These are phyloP conservation scores for Helicoverpa assulta DNA, from an alignment of 2,888 invertebrate species.

Conservation along the genomic window DNA sequence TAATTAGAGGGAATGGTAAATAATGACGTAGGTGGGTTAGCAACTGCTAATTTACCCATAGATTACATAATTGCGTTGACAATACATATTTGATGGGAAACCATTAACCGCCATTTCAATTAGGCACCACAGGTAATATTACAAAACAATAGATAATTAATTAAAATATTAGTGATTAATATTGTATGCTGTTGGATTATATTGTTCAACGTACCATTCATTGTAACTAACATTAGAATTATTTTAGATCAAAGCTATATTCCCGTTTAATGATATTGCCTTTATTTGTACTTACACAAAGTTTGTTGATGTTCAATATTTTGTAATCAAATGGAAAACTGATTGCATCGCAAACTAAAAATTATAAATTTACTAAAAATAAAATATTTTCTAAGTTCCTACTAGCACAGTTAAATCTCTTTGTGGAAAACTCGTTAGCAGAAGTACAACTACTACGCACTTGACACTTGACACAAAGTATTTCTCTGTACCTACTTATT, in stretches of 20 bases:
- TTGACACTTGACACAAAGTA: neutral
- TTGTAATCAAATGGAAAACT: neutral
- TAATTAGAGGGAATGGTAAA: neutral
- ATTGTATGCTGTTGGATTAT: neutral
- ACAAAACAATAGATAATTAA: slow-evolving; percentile 22
- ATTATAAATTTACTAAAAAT: neutral
- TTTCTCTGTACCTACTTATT: neutral
- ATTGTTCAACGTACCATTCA: slow-evolving; percentile 11
- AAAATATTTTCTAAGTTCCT: neutral
- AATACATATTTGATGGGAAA: slow-evolving; percentile 34
- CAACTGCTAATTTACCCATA: neutral
- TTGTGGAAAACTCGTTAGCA: neutral
- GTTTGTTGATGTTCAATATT: neutral
- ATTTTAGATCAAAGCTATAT: neutral
- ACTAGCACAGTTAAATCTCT: neutral
- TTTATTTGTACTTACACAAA: neutral
- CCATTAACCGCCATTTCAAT: slow-evolving; percentile 27
- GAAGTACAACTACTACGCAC: neutral
- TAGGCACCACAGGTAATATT: slow-evolving; percentile 22
- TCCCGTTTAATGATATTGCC: neutral
- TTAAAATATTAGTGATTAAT: slow-evolving; percentile 6
- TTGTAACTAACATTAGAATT: slow-evolving; percentile 10
- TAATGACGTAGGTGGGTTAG: neutral
- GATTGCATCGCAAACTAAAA: neutral
- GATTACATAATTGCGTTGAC: slow-evolving; percentile 26